A percentile compares a stretch with the other conserved stretches of the same genome.
phyloP scores from a whole-genome alignment of 2,888 invertebrate genomes.

The Ganaspis brasiliensis region DNA sequence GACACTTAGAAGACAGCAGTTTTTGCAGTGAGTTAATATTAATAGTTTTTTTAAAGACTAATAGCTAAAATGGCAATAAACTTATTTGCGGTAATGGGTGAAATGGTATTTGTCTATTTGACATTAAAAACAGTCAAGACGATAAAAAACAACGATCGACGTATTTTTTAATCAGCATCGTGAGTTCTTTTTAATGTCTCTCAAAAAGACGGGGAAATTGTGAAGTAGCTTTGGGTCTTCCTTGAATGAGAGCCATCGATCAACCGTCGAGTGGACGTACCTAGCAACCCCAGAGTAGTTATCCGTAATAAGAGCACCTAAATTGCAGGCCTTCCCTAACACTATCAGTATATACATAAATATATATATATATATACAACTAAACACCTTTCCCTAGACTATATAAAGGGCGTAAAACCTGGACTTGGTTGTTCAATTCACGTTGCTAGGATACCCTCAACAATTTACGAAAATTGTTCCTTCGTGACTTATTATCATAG shows the following conservation, averaged over 20 bases:
- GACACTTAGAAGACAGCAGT: no score
- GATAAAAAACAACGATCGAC: background rate
- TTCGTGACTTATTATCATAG: background rate
- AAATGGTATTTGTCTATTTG: no score
- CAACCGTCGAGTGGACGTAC: slow-evolving; percentile 26
- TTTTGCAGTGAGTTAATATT: no score
- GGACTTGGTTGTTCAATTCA: slow-evolving; percentile 10
- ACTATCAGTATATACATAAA: background rate
- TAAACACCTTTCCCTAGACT: slow-evolving; percentile 16
- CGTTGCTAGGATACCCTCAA: background rate
- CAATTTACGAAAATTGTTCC: background rate
- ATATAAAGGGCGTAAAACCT: background rate
- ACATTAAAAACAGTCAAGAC: no score
- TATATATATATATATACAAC: slow-evolving; percentile 4
- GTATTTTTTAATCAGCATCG: background rate
- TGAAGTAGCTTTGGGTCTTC: slow-evolving; percentile 12
- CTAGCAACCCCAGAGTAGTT: slow-evolving; percentile 27
- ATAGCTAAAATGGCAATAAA: no score
- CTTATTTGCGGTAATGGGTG: no score
- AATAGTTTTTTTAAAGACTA: no score
- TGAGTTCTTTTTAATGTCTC: background rate
- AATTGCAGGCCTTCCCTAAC: slow-evolving; percentile 22
- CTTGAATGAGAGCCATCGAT: slow-evolving; percentile 40
- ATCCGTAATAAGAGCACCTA: slow-evolving; percentile 37
- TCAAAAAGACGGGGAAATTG: slow-evolving; percentile 29